Base-by-base conservation (phyloP, 2,113 vertebrate genomes). In the Myrmecobius fasciatus region DNA sequence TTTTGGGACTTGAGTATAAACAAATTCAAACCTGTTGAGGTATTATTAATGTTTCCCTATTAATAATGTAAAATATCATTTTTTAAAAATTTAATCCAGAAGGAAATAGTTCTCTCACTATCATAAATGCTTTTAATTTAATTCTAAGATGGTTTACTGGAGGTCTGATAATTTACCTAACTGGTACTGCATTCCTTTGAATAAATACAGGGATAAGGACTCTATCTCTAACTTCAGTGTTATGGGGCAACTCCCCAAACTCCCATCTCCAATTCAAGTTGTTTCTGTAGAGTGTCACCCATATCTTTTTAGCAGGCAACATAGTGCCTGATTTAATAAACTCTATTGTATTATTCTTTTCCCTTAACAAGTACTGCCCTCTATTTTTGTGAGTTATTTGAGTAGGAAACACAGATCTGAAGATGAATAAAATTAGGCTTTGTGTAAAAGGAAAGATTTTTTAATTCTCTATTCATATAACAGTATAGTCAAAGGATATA, bases 1-100 rank as follows among this genome's bases (percentile, higher is more conserved):
- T 28, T 89, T 36, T 54, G 53, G 24, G 49, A 92, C 93, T 96
- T 60, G 92, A 83, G 89, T 0, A 7, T 83, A 12, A 95, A 89
- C 53, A 67, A 52, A 52, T n/a, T 2, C 8, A 67, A 8, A 89
- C 89, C 7, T 36, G 25, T 89, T 89, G 91, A 96, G 25, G 52
- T 93, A 91, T 91, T 97, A 7, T 92, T 94, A 92, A 53, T 48
- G 2, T 10, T 28, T 3, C 12, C 48, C 12, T 89, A 48, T 90
- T 49, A 49, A 89, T 48, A 28, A 90, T 67, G 10, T 52, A 75
- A 60, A 92, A 83, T 83, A 31, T 8, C 9, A 83, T 83, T 51
- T 52, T 7, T 49, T 14, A 9, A 49, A 12, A 2, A 14, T 90
- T 90, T 49, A 48, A 90, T 49, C 25, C 26, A 28, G 26, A 90